A percentile compares a stretch with the other conserved stretches of the same genome.
phyloP scores from a whole-genome alignment of 2,113 vertebrate species.

The Trogon surrucura region DNA sequence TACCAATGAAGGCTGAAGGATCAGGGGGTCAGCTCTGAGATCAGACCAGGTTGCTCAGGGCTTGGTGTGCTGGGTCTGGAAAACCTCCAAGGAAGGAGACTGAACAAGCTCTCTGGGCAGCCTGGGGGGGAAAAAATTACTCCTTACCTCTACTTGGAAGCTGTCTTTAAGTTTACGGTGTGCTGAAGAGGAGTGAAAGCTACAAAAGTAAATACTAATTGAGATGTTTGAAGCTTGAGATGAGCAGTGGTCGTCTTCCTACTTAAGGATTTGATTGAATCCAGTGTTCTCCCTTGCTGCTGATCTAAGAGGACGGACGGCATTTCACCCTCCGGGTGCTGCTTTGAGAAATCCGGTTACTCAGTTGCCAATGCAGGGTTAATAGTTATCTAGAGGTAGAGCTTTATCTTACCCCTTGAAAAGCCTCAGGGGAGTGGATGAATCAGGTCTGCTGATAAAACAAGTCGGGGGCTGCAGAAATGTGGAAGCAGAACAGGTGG shows the following conservation, averaged over 20 bases:
- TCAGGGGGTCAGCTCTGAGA: not conserved
- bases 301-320: not conserved
- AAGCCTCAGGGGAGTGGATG: not conserved
- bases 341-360: slow-evolving; percentile 3
- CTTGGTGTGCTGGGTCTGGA: not conserved
- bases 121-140: not conserved
- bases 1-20: not conserved
- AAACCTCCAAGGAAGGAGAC: not conserved
- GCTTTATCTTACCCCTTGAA: not conserved
- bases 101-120: not conserved
- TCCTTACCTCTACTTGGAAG: not conserved
- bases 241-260: not conserved
- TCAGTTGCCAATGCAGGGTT: slow-evolving; percentile 3
- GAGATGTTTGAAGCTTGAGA: not conserved
- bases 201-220: not conserved
- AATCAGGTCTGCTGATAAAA: not conserved
- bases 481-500: not conserved
- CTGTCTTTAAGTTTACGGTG: not conserved
- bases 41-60: not conserved
- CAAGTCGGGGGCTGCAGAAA: not conserved
- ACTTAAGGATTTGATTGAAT: not conserved
- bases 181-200: not conserved
- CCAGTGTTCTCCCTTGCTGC: accelerated
- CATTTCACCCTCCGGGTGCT: not conserved
- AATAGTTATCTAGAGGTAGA: slow-evolving; percentile 3